A percentile compares a stretch with the other conserved stretches of the same genome.
phyloP scores from a whole-genome alignment of 1,140 invertebrate genomes.

The Amphibalanus amphitrite region DNA sequence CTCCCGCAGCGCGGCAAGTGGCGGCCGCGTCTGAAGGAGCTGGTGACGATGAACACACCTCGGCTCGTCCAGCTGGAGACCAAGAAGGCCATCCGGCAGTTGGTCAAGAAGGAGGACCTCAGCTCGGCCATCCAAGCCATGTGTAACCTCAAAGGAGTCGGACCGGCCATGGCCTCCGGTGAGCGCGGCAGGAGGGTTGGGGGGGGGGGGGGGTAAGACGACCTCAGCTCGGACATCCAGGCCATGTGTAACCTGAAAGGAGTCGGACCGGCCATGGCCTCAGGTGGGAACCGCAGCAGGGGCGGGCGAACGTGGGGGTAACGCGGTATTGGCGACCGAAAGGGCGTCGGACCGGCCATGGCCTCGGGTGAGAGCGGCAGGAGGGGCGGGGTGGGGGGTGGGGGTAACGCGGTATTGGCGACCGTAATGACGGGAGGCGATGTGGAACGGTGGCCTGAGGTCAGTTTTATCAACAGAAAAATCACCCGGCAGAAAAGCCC shows the following conservation, averaged over 20 bases:
- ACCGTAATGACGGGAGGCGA: no score
- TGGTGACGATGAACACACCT: conserved; percentile 28
- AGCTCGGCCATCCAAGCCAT: conserved; percentile 27
- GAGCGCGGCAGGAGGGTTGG: conserved; percentile 7
- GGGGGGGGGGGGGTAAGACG: no score
- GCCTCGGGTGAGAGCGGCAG: conserved; percentile 32
- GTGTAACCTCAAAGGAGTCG: conserved; percentile 30
- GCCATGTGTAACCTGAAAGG: conserved; percentile 29
- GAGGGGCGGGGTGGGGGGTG: no score
- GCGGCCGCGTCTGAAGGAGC: conserved; percentile 26
- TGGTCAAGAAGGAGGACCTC: conserved; percentile 23
- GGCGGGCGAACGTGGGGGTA: no score
- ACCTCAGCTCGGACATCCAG: conserved; percentile 27
- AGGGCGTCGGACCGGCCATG: conserved; percentile 33
- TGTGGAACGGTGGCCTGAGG: no score
- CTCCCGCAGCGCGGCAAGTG: conserved; percentile 30
- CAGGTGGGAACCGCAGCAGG: conserved; percentile 24
- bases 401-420: no score
- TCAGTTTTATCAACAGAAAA: no score
- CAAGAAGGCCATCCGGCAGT: conserved; percentile 26
- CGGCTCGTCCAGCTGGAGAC: conserved; percentile 23
- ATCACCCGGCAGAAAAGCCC: no score
- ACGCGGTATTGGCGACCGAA: conserved; percentile 26
- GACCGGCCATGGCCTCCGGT: conserved; percentile 34
- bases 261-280: conserved; percentile 33